Evolutionary conservation across 2,888 invertebrate genomes (phyloP).

Genomic region (Morpho deidamia): DNA sequence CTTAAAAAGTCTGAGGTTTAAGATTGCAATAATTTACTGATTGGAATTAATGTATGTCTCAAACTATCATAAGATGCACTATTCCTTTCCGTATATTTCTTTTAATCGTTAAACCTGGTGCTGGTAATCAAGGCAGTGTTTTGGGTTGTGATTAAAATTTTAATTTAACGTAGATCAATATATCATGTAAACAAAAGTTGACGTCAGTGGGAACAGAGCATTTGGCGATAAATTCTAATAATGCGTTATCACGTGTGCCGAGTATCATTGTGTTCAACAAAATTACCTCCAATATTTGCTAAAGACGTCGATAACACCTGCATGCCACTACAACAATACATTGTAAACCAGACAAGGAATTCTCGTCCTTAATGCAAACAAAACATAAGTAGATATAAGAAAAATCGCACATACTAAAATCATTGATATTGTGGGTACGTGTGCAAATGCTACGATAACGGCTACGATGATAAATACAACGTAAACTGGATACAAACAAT

Average conservation of each 20-base stretch:
- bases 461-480: not conserved
- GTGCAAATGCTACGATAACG: not conserved
- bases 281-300: conserved; percentile 41
- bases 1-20: no score
- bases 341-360: not conserved
- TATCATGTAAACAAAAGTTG: conserved; percentile 16
- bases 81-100: no score
- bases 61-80: no score
- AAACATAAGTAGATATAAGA: not conserved
- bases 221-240: conserved; percentile 39
- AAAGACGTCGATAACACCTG: conserved; percentile 32
- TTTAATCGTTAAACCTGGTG: no score
- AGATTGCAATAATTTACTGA: no score
- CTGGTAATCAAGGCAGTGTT: no score
- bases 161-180: not conserved
- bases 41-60: no score
- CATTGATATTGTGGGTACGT: not conserved
- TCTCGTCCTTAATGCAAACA: not conserved
- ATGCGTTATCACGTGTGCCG: conserved; percentile 32
- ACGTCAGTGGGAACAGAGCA: conserved; percentile 36
- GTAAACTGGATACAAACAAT: no score
- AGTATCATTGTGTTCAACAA: conserved; percentile 33
- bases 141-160: no score
- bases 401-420: not conserved
- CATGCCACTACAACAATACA: not conserved